Evolutionary conservation across 2,888 invertebrate species (phyloP).

Genomic region (Galerucella calmariensis): DNA sequence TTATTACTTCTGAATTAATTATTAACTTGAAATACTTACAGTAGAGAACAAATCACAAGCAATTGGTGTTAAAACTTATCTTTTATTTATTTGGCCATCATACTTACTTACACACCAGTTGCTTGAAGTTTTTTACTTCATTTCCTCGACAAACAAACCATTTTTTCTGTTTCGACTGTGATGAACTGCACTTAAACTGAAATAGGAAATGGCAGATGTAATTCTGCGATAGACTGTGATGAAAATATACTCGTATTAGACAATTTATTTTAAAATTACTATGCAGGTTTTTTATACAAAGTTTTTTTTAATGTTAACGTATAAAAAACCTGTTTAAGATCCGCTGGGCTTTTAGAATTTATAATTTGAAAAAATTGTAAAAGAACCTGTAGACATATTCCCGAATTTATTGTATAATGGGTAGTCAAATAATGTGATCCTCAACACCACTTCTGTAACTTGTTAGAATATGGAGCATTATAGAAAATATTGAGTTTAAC

Average conservation of each 20-base stretch:
- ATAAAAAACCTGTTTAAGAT: neutral
- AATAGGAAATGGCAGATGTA: slow-evolving; percentile 63
- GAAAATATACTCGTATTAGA: slow-evolving; percentile 45
- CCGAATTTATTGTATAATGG: slow-evolving; percentile 4
- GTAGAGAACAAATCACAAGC: too few species aligned
- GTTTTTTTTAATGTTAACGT: neutral
- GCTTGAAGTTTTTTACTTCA: neutral
- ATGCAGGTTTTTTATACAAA: slow-evolving; percentile 1
- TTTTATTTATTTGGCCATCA: too few species aligned
- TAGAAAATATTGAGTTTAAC: neutral
- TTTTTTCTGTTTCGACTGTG: slow-evolving; percentile 21
- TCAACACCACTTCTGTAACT: neutral
- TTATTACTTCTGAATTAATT: too few species aligned
- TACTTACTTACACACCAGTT: neutral
- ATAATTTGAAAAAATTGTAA: neutral
- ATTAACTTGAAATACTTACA: too few species aligned
- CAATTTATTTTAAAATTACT: neutral
- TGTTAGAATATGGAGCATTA: slow-evolving; percentile 1
- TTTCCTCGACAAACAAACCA: neutral
- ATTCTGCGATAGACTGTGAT: slow-evolving; percentile 65
- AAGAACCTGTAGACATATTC: slow-evolving; percentile 1
- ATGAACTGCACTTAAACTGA: slow-evolving; percentile 25
- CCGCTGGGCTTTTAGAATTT: neutral
- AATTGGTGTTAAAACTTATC: too few species aligned
- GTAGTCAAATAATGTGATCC: slow-evolving; percentile 1